phyloP scores from a whole-genome alignment of 2,797 vertebrate genomes.

The Manis crassicaudata region DNA sequence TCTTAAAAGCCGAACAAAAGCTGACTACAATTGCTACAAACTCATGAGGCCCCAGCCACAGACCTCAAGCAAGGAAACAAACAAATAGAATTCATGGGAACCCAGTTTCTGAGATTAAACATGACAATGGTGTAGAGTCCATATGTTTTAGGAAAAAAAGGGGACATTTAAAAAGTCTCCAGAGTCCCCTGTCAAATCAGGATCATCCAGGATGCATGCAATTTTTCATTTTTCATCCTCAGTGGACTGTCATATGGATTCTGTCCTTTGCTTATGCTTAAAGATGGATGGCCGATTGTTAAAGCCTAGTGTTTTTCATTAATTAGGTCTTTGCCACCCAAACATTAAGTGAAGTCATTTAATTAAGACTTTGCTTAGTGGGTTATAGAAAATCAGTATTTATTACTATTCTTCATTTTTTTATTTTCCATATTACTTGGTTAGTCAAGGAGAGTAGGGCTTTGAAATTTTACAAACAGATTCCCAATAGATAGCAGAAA shows the following conservation, averaged over 20 bases:
- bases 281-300: slow-evolving; percentile 86
- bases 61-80: slow-evolving; percentile 67
- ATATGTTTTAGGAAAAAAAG: slow-evolving; percentile 59
- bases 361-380: slow-evolving; percentile 84
- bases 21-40: slow-evolving; percentile 61
- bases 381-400: slow-evolving; percentile 84
- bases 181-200: slow-evolving; percentile 72
- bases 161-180: slow-evolving; percentile 58
- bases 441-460: slow-evolving; percentile 76
- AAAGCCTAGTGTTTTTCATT: slow-evolving; percentile 86
- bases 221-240: slow-evolving; percentile 84
- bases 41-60: slow-evolving; percentile 28
- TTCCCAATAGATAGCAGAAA: slow-evolving; percentile 83
- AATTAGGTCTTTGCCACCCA: slow-evolving; percentile 84
- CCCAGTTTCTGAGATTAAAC: slow-evolving; percentile 70
- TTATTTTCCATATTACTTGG: slow-evolving; percentile 84
- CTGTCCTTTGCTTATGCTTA: slow-evolving; percentile 81
- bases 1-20: slow-evolving; percentile 72
- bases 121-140: slow-evolving; percentile 69
- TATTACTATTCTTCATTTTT: slow-evolving; percentile 86
- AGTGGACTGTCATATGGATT: slow-evolving; percentile 82
- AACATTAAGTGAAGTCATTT: slow-evolving; percentile 86
- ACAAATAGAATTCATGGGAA: slow-evolving; percentile 71
- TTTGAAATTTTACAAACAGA: slow-evolving; percentile 82
- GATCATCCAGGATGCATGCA: slow-evolving; percentile 74